A percentile compares a stretch with the other conserved stretches of the same genome.
Conservation (phyloP, 2,888 invertebrate species). For the Neoscelio sp. region DNA sequence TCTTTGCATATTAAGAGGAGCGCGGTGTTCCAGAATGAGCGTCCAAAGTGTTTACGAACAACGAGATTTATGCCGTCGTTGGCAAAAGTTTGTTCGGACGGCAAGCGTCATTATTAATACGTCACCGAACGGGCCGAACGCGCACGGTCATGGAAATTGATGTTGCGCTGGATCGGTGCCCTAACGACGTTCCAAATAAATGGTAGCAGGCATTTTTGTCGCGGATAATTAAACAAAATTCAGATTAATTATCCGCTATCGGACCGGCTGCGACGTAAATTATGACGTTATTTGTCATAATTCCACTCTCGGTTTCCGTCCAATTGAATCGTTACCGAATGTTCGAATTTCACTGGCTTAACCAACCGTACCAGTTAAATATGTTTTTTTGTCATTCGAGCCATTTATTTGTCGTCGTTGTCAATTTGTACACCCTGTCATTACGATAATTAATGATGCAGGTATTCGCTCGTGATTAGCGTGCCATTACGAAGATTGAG, state of each 20-base stretch:
- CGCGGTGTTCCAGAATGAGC: conserved; percentile 37
- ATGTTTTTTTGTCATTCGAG: conserved; percentile 2
- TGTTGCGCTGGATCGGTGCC: conserved; percentile 23
- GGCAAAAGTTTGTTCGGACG: conserved; percentile 45
- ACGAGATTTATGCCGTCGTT: conserved; percentile 49
- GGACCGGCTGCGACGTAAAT: neutral
- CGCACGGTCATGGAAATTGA: conserved; percentile 53
- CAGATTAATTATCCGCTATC: conserved; percentile 31
- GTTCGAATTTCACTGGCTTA: neutral
- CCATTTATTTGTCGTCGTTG: conserved; percentile 33
- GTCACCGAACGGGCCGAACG: conserved; percentile 41
- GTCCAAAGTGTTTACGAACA: conserved; percentile 52
- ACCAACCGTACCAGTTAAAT: neutral
- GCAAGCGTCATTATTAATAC: conserved; percentile 57
- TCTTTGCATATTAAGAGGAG: conserved; percentile 51
- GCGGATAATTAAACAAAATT: conserved; percentile 41
- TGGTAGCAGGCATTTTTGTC: conserved; percentile 36
- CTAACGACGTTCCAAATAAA: conserved; percentile 36
- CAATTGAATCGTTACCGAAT: conserved; percentile 14
- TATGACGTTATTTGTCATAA: neutral
- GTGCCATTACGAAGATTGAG: conserved; percentile 52
- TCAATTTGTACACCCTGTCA: conserved; percentile 70
- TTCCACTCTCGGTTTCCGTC: neutral
- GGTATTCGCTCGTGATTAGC: conserved; percentile 58
- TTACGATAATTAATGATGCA: conserved; percentile 71